Base-by-base conservation (phyloP, 1,140 invertebrate species). In the Apis cerana region DNA sequence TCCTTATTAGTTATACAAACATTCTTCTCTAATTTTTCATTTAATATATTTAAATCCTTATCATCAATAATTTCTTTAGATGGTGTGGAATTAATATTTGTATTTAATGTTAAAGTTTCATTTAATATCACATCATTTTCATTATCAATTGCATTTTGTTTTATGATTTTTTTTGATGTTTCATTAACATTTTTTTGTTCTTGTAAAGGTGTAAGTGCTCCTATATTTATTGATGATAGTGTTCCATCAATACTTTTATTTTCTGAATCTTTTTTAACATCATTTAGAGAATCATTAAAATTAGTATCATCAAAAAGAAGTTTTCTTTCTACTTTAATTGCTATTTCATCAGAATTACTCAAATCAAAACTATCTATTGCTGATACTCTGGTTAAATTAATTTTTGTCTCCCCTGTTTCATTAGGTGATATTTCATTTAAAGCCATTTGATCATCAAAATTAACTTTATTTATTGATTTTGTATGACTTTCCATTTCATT, bases 251-350 rank as follows among this genome's bases (percentile, higher is more conserved):
- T 2, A 54, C 9, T 50, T 33, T 23, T 10, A 2, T 7, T 9
- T 5, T 50, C 17, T 3, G 8, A 21, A 43, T 50, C 7, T 21
- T 17, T 8, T 15, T 56, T 27, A 0, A 0, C 48, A 19, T 15
- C 17, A 12, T 72, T 10, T 13, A 82, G 52, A 33, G 64, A 13
- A 43, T 69, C 59, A 2, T 81, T 64, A 15, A 23, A 83, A 58
- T 59, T 84, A 19, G 84, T 82, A 50, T 87, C 89, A 27, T 92
- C 90, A 68, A 93, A 94, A 54, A 80, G 64, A 5, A 94, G 69
- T 76, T 80, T 90, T 64, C 72, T 90, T 74, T 89, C 90, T 19
- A 70, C 84, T 17, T 79, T 74, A 43, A 89, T 74, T 19, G 69
- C 50, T 21, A 56, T 11, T 21, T 87, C 69, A 19, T 33, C 59